Conservation (phyloP, 2,113 vertebrate species). For the Puffinus mauretanicus region DNA sequence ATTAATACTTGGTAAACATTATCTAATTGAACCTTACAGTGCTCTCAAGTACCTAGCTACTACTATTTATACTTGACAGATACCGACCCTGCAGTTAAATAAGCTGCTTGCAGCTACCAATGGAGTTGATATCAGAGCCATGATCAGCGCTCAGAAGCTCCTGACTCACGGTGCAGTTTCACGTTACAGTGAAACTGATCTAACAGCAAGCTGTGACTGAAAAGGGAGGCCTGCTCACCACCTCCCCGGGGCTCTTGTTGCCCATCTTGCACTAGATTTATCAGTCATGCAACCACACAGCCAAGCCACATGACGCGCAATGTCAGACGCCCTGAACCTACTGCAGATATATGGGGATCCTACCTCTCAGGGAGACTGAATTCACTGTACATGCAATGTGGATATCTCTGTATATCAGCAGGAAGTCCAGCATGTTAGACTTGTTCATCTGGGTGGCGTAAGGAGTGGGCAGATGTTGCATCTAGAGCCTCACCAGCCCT, state of each 20-base stretch:
- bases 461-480: not conserved
- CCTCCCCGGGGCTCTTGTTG: not conserved
- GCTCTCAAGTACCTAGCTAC: not conserved
- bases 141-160: not conserved
- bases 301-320: fast-evolving
- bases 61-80: not conserved
- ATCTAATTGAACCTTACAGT: slow-evolving; percentile 9
- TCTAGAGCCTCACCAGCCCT: not conserved
- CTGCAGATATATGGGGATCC: not conserved
- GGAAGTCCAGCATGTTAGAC: not conserved
- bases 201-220: not conserved
- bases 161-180: not conserved
- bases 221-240: not conserved
- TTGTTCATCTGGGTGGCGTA: not conserved
- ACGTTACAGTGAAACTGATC: not conserved
- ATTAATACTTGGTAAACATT: slow-evolving; percentile 4
- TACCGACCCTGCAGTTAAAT: not conserved
- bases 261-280: not conserved
- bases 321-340: not conserved
- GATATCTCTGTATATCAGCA: not conserved
- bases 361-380: not conserved
- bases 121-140: not conserved
- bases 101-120: not conserved
- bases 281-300: not conserved
- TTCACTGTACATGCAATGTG: fast-evolving